Percentiles rank a stretch among this genome's conserved stretches.
These are phyloP conservation scores for human (Homo sapiens) DNA, from an alignment of 2,113 vertebrate genomes.

Conservation along the genomic window GRCh38 chrY:16016501-16017000, in stretches of 20 bases:
- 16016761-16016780: rapidly evolving
- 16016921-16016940: not conserved
- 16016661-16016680: not conserved
- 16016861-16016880: rapidly evolving
- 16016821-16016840: not conserved
- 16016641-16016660: too few species aligned
- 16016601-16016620: too few species aligned
- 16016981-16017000: rapidly evolving
- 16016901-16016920: rapidly evolving
- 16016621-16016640: rapidly evolving
- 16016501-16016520: too few species aligned
- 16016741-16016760: rapidly evolving
- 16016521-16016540: too few species aligned
- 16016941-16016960: rapidly evolving
- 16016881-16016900: rapidly evolving
- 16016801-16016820: rapidly evolving
- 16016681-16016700: not conserved
- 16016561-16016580: not conserved
- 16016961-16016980: too few species aligned
- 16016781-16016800: not conserved
- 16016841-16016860: too few species aligned
- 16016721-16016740: too few species aligned
- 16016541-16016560: not conserved
- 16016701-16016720: rapidly evolving
- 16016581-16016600: not conserved